phyloP scores from a whole-genome alignment of 2,888 invertebrate genomes.

The Carcina quercana region DNA sequence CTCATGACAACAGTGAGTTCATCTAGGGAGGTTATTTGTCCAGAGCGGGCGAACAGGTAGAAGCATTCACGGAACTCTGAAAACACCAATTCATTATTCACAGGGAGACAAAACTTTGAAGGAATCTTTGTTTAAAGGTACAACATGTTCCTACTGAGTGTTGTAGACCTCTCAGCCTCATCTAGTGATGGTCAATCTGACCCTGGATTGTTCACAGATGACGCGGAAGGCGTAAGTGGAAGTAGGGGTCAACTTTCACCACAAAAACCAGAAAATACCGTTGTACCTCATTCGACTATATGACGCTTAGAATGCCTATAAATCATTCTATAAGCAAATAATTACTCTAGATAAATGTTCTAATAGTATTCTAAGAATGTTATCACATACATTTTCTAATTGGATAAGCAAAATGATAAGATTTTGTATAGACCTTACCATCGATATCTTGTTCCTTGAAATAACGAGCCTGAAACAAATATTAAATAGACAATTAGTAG shows the following conservation, averaged over 20 bases:
- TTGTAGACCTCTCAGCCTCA: too few relatives aligned
- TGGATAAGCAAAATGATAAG: constrained; percentile 7
- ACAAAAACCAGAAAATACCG: too few relatives aligned
- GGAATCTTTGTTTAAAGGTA: neutral
- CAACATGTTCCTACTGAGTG: too few relatives aligned
- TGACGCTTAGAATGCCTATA: too few relatives aligned
- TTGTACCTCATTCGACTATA: too few relatives aligned
- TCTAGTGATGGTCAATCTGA: too few relatives aligned
- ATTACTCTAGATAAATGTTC: too few relatives aligned
- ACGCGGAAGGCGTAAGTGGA: neutral
- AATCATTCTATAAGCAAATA: too few relatives aligned
- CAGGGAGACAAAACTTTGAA: constrained; percentile 2
- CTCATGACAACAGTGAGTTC: constrained; percentile 96
- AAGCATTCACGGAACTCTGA: constrained; percentile 97
- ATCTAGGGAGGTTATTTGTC: constrained; percentile 90
- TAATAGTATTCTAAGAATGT: too few relatives aligned
- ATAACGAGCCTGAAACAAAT: constrained; percentile 86
- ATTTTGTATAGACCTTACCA: constrained; percentile 74
- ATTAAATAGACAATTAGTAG: neutral
- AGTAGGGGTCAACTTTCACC: too few relatives aligned
- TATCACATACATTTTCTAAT: too few relatives aligned
- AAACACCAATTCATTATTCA: constrained; percentile 38
- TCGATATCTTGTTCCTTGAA: constrained; percentile 97
- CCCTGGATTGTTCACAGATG: neutral
- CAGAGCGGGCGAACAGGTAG: constrained; percentile 92